phyloP scores from a whole-genome alignment of 2,888 invertebrate species.

The Alloplasta piceator region DNA sequence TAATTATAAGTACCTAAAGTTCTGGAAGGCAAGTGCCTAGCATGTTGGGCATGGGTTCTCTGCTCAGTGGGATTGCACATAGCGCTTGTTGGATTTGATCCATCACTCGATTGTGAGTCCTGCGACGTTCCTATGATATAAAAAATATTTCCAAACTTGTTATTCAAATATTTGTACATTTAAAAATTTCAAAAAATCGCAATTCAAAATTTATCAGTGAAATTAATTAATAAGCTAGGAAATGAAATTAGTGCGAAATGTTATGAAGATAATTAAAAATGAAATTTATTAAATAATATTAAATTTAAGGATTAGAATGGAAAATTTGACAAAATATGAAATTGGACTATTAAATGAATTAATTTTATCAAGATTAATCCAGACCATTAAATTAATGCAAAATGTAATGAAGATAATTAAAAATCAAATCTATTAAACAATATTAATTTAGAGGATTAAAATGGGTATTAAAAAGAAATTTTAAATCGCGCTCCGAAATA shows the following conservation, averaged over 20 bases:
- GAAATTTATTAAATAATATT: no score
- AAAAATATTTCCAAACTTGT: not conserved
- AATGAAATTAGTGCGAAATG: not conserved
- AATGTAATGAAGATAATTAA: no score
- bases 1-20: constrained; percentile 53
- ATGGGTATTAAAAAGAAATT: no score
- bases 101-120: constrained; percentile 46
- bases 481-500: no score
- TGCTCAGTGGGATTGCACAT: constrained; percentile 58
- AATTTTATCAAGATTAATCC: no score
- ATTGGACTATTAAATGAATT: no score
- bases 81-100: constrained; percentile 29
- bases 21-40: constrained; percentile 69
- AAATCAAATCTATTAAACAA: no score
- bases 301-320: not conserved
- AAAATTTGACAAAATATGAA: not conserved
- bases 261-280: no score
- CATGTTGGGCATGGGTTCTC: constrained; percentile 64
- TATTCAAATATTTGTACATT: not conserved
- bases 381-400: no score
- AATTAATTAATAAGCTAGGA: not conserved
- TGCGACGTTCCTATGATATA: constrained; percentile 33
- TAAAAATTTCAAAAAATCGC: not conserved
- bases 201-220: not conserved
- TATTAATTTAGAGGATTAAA: no score